Conservation (phyloP, 2,113 vertebrate genomes). For the Hymenochirus boettgeri region DNA sequence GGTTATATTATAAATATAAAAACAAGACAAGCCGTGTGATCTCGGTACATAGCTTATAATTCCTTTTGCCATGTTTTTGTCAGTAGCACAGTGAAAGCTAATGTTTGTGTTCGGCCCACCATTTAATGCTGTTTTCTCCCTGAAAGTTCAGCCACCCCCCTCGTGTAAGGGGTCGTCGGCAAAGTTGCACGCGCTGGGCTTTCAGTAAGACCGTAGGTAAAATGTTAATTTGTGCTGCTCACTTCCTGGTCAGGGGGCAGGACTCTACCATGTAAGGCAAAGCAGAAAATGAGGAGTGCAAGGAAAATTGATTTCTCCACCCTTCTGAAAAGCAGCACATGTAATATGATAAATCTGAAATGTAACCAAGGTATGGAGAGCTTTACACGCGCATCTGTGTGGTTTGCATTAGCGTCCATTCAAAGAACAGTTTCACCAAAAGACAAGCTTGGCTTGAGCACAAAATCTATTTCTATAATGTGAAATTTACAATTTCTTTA, state of each 20-base stretch:
- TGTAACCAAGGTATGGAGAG: neutral
- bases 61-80: too few species aligned
- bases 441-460: neutral
- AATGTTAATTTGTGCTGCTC: neutral
- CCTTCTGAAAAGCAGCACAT: neutral
- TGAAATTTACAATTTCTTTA: too few species aligned
- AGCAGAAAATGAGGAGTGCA: neutral
- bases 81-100: too few species aligned
- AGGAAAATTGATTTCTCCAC: neutral
- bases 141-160: neutral
- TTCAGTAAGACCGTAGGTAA: neutral
- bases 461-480: too few species aligned
- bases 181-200: neutral
- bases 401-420: neutral
- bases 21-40: too few species aligned
- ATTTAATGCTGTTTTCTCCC: too few species aligned
- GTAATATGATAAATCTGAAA: slow-evolving; percentile 2
- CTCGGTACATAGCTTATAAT: too few species aligned
- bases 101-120: too few species aligned
- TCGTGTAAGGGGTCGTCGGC: neutral
- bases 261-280: neutral
- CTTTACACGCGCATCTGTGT: neutral
- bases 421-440: neutral
- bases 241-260: neutral
- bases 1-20: too few species aligned